Conservation (phyloP, 2,797 vertebrate species). For the Balearica regulorum region DNA sequence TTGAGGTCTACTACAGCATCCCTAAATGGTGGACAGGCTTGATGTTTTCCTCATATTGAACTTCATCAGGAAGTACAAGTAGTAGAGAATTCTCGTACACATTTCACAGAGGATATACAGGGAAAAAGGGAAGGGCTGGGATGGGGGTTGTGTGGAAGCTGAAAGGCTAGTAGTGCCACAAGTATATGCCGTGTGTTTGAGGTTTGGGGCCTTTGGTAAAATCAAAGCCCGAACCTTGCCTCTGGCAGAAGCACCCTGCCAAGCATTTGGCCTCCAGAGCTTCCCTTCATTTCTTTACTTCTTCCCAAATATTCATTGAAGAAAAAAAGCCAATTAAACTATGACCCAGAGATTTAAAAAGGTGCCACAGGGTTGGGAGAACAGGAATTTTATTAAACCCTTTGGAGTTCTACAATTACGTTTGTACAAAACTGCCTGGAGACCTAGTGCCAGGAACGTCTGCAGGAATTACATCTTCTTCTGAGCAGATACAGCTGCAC, state of each 20-base stretch:
- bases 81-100: not conserved
- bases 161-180: not conserved
- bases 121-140: not conserved
- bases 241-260: not conserved
- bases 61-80: not conserved
- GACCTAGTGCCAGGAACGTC: not conserved
- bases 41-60: not conserved
- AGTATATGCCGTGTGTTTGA: rapidly evolving
- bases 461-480: not conserved
- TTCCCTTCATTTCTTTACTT: not conserved
- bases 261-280: not conserved
- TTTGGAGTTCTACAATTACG: not conserved
- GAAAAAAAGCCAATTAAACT: not conserved
- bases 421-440: not conserved
- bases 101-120: not conserved
- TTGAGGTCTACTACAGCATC: not conserved
- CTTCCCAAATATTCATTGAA: not conserved
- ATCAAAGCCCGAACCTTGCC: not conserved
- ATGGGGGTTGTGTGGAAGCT: not conserved
- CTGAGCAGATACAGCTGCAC: not conserved
- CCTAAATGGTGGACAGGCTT: too few species aligned
- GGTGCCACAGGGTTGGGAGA: not conserved
- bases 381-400: not conserved
- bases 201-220: not conserved
- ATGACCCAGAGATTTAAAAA: not conserved